phyloP scores from a whole-genome alignment of 2,113 vertebrate genomes.

The Indicator indicator region DNA sequence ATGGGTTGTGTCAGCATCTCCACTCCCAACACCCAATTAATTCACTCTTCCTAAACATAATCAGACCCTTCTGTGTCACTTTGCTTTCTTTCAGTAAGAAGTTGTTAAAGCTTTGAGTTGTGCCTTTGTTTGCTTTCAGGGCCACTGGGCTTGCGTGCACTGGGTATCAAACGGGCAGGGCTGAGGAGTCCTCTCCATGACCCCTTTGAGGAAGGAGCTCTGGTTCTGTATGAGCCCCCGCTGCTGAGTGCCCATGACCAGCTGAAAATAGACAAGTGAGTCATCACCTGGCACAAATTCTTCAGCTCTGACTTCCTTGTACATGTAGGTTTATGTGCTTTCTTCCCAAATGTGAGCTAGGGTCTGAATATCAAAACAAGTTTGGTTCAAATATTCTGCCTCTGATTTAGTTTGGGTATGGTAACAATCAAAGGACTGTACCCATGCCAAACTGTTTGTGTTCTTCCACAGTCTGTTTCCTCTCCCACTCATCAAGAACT shows the following conservation, averaged over 20 bases:
- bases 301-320: background rate
- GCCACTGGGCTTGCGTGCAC: conserved; percentile 83
- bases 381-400: background rate
- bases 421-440: background rate
- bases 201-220: conserved; percentile 90
- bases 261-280: conserved; percentile 94
- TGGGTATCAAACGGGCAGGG: conserved; percentile 90
- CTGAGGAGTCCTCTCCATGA: conserved; percentile 90
- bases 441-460: background rate
- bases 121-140: conserved; percentile 76
- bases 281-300: conserved; percentile 7
- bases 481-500: background rate
- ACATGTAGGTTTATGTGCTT: background rate
- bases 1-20: background rate
- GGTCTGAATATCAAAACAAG: background rate
- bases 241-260: conserved; percentile 86
- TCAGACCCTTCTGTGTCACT: background rate
- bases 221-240: conserved; percentile 91
- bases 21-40: background rate
- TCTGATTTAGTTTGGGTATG: background rate
- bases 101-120: background rate
- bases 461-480: background rate
- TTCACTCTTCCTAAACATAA: background rate
- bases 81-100: background rate
- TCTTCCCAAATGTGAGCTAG: background rate